Percentiles rank a stretch among this genome's conserved stretches.
Evolutionary conservation across 1,140 invertebrate genomes (phyloP).

Genomic region (Lepidurus arcticus): DNA sequence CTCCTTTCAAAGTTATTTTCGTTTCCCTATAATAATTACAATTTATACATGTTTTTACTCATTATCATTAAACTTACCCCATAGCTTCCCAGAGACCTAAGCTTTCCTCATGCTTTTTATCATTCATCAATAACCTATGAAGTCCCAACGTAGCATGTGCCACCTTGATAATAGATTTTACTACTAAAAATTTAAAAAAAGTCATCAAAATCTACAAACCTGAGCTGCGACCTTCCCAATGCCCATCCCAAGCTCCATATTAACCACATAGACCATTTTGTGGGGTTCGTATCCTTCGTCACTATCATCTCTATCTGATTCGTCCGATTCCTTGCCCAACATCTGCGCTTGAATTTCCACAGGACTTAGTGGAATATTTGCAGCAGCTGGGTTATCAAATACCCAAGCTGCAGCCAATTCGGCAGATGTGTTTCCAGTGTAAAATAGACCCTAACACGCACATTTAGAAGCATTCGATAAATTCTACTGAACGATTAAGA

Average conservation of each 20-base stretch:
- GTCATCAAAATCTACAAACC: slow-evolving; percentile 37
- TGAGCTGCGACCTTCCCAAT: slow-evolving; percentile 58
- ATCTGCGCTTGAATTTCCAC: slow-evolving; percentile 23
- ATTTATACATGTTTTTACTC: background rate
- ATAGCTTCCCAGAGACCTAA: slow-evolving; percentile 50
- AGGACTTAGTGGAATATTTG: slow-evolving; percentile 6
- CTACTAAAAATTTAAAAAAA: slow-evolving; percentile 24
- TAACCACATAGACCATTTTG: slow-evolving; percentile 64
- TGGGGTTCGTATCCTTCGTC: slow-evolving; percentile 45
- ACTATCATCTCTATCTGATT: slow-evolving; percentile 39
- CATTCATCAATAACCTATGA: slow-evolving; percentile 48
- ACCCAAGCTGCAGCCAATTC: slow-evolving; percentile 52
- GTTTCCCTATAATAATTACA: slow-evolving; percentile 50
- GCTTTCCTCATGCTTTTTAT: slow-evolving; percentile 47
- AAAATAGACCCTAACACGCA: slow-evolving; percentile 49
- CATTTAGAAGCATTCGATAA: slow-evolving; percentile 23
- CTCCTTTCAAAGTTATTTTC: slow-evolving; percentile 57
- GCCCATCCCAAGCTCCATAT: slow-evolving; percentile 55
- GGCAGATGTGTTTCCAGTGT: slow-evolving; percentile 52
- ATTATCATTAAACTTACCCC: slow-evolving; percentile 44
- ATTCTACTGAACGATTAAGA: slow-evolving; percentile 25
- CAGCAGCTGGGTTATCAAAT: slow-evolving; percentile 50
- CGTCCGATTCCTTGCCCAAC: slow-evolving; percentile 22
- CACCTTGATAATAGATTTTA: slow-evolving; percentile 40
- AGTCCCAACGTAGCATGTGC: slow-evolving; percentile 57